These are phyloP conservation scores for Hymenochirus boettgeri DNA, from an alignment of 2,113 vertebrate genomes.

Conservation along the genomic window DNA sequence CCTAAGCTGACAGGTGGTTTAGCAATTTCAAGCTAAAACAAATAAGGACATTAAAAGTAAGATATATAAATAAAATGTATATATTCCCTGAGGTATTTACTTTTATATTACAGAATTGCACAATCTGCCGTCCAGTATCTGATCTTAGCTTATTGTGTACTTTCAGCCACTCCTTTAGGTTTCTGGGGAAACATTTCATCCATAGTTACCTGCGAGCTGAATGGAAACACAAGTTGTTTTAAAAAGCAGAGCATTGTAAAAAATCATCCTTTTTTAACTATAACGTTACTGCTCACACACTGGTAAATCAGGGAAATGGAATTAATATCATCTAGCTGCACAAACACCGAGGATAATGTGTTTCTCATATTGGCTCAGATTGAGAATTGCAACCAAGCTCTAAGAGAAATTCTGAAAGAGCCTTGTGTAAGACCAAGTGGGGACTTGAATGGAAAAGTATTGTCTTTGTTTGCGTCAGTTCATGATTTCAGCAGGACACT, in stretches of 20 bases:
- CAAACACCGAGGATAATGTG: conserved; percentile 44
- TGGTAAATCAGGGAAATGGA: conserved; percentile 45
- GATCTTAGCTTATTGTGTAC: conserved; percentile 8
- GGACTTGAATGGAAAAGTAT: conserved; percentile 15
- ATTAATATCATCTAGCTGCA: conserved; percentile 35
- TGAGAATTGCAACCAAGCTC: conserved; percentile 48
- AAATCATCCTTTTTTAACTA: neutral
- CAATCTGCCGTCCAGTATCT: conserved; percentile 13
- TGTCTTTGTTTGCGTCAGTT: conserved; percentile 45
- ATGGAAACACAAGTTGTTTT: neutral
- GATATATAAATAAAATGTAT: too few relatives aligned
- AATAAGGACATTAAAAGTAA: too few relatives aligned
- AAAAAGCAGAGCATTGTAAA: neutral
- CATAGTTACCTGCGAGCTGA: conserved; percentile 10
- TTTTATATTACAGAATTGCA: neutral
- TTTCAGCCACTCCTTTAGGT: conserved; percentile 20
- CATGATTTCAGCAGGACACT: conserved; percentile 51
- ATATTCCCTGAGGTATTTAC: too few relatives aligned
- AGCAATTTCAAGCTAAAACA: too few relatives aligned
- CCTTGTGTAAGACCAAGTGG: conserved; percentile 33
- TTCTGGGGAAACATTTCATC: conserved; percentile 19
- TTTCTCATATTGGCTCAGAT: conserved; percentile 52
- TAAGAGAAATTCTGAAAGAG: conserved; percentile 40
- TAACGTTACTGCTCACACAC: neutral
- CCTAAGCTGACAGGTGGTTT: too few relatives aligned